Conservation (phyloP, 2,797 vertebrate genomes). For the Buphagus erythrorhynchus region DNA sequence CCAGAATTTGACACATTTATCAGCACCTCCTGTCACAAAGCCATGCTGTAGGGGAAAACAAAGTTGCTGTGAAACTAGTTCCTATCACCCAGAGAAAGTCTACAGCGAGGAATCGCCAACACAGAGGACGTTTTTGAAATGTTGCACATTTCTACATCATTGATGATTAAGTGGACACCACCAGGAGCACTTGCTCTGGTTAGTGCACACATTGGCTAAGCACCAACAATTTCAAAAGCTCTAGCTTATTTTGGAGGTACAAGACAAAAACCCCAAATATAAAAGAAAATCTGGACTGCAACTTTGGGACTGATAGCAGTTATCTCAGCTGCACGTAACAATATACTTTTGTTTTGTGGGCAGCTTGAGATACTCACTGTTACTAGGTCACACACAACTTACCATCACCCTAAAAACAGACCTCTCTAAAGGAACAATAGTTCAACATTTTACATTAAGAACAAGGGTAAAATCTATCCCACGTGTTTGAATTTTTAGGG, state of each 20-base stretch:
- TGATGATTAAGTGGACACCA: background rate
- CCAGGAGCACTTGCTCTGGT: background rate
- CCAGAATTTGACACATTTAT: slow-evolving; percentile 97
- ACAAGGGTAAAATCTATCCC: background rate
- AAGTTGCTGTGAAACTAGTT: background rate
- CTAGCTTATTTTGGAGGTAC: background rate
- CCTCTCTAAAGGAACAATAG: background rate
- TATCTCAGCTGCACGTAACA: background rate
- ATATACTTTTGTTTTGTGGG: background rate
- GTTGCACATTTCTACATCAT: background rate
- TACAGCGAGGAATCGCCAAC: background rate
- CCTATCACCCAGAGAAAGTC: background rate
- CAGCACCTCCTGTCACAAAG: slow-evolving; percentile 91
- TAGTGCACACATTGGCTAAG: background rate
- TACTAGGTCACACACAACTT: background rate
- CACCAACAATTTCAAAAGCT: background rate
- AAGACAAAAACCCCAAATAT: background rate
- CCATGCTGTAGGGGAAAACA: slow-evolving; percentile 81
- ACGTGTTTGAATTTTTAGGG: background rate
- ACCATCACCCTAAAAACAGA: background rate
- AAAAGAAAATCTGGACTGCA: background rate
- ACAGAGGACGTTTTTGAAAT: background rate
- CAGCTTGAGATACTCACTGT: background rate
- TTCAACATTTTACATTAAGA: background rate
- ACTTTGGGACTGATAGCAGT: background rate